Conservation (phyloP, 2,797 vertebrate genomes). For the Sebastes flavidus region DNA sequence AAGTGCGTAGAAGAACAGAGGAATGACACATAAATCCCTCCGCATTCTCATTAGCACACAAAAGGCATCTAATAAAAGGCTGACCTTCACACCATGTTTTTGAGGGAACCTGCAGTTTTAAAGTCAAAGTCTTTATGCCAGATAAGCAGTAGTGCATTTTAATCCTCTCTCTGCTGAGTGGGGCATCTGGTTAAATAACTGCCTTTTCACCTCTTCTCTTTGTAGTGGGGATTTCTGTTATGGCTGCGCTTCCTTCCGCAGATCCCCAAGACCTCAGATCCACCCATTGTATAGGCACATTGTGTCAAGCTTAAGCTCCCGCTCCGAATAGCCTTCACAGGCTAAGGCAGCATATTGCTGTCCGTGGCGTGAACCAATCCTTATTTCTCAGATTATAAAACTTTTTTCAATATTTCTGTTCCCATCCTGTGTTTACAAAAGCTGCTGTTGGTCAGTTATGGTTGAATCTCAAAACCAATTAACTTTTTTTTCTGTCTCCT, state of each 20-base stretch:
- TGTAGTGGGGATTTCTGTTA: slow-evolving; percentile 82
- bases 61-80: slow-evolving; percentile 75
- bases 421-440: slow-evolving; percentile 65
- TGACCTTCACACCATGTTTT: slow-evolving; percentile 82
- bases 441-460: slow-evolving; percentile 70
- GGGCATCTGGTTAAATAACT: slow-evolving; percentile 85
- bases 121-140: slow-evolving; percentile 80
- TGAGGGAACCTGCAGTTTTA: slow-evolving; percentile 80
- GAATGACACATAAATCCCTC: slow-evolving; percentile 60
- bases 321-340: slow-evolving; percentile 69
- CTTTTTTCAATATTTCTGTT: slow-evolving; percentile 57
- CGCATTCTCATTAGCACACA: slow-evolving; percentile 81
- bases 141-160: slow-evolving; percentile 84
- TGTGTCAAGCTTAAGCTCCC: slow-evolving; percentile 79
- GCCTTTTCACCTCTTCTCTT: slow-evolving; percentile 80
- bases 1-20: slow-evolving; percentile 52
- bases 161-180: slow-evolving; percentile 85
- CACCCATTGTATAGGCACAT: slow-evolving; percentile 76
- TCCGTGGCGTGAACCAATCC: slow-evolving; percentile 59
- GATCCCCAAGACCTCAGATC: slow-evolving; percentile 79
- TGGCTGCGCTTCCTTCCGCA: slow-evolving; percentile 73
- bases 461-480: slow-evolving; percentile 79
- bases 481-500: slow-evolving; percentile 51
- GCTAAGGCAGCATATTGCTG: slow-evolving; percentile 75
- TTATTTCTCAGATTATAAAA: slow-evolving; percentile 74